Evolutionary conservation across 2,888 invertebrate species (phyloP).

Genomic region (Drosophila leonis): DNA sequence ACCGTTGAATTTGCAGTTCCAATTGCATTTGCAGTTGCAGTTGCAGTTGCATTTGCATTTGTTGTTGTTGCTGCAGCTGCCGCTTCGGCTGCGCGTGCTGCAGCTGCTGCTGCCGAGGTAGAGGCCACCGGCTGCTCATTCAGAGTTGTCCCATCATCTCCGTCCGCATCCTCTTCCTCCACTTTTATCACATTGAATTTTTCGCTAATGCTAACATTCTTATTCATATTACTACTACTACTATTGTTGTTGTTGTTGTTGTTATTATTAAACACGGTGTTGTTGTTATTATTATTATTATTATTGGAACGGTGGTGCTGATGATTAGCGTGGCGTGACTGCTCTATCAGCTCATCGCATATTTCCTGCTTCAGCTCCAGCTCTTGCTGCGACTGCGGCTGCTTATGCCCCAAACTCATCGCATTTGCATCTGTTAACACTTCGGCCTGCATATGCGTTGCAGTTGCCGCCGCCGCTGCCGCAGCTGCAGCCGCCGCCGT

Average conservation of each 20-base stretch:
- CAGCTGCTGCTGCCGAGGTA: conserved; percentile 69
- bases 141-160: conserved; percentile 14
- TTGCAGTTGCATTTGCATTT: conserved; percentile 37
- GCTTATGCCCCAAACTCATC: conserved; percentile 15
- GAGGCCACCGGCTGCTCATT: conserved; percentile 72
- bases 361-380: conserved; percentile 56
- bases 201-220: conserved; percentile 84
- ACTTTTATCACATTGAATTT: conserved; percentile 85
- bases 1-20: conserved; percentile 22
- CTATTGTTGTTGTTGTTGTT: conserved; percentile 34
- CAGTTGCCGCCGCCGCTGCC: background rate
- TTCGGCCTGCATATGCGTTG: background rate
- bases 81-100: conserved; percentile 59
- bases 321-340: conserved; percentile 68
- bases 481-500: conserved; percentile 2
- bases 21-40: conserved; percentile 24
- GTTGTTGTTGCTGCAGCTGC: conserved; percentile 59
- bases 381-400: conserved; percentile 44
- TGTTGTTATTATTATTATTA: conserved; percentile 67
- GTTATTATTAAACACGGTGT: conserved; percentile 73
- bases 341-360: conserved; percentile 55
- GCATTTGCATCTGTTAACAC: background rate
- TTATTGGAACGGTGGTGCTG: conserved; percentile 78
- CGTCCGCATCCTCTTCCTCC: conserved; percentile 72
- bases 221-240: conserved; percentile 81